Evolutionary conservation across 2,113 vertebrate species (phyloP), one percentile per base, ranked within the genome.

Genomic region (Proterorhinus semilunaris): DNA sequence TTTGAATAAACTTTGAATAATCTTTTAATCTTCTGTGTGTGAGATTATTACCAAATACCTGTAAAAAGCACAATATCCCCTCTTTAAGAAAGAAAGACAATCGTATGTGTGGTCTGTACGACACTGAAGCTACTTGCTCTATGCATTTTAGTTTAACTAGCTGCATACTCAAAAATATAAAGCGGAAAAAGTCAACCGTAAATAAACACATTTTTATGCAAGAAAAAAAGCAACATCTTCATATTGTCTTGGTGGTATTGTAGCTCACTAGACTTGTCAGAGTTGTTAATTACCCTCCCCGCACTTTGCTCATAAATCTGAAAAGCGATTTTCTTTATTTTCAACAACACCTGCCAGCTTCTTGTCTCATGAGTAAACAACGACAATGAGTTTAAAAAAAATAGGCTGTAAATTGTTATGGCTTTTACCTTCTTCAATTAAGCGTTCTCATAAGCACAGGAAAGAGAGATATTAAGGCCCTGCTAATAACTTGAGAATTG

Each of bases 321-420:
- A 49, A 72, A 68, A 15, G 4, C 52, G 46, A 51, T 62, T 65
- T 68, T 64, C 6, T 54, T 53, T 45, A 3, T 47, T 7, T 61
- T 83, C 62, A 69, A 71, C 43, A 50, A 53, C 27, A 78, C 71
- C 74, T 73, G 78, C 58, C 36, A 5, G 66, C 48, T 71, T 63
- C 45, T 66, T 71, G 54, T 69, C 54, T 57, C 12, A 15, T 1
- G 11, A 51, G 27, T 9, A 1, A 36, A 43, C 1, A 55, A 36
- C 13, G 21, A 27, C 62, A 62, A 47, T 50, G 45, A 75, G 51
- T 7, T 9, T 27, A 15, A 72, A 65, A 50, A 79, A 49, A 79
- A 49, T 36, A 10, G 7, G 42, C 0, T 15, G 55, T 10, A 48
- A 59, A 55, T 52, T 75, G 61, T 68, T 61, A 13, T 72, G 63